phyloP scores from a whole-genome alignment of 1,140 invertebrate species.

The Habropoda laboriosa region DNA sequence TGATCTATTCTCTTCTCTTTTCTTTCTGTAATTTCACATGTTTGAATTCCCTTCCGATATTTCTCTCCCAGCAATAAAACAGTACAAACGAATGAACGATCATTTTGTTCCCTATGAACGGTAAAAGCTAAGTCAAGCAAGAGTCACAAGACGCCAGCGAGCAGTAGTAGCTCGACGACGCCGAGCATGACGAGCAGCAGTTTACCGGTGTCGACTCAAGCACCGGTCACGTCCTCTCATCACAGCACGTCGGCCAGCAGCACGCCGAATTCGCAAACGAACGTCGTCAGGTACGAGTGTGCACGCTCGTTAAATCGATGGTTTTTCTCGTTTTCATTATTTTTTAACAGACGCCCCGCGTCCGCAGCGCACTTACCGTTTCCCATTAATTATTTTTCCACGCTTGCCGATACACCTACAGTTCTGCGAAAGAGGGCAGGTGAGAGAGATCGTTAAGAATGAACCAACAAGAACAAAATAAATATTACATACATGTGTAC shows the following conservation, averaged over 20 bases:
- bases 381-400: conserved; percentile 63
- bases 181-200: conserved; percentile 73
- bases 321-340: neutral
- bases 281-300: conserved; percentile 77
- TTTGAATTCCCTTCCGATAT: neutral
- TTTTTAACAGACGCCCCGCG: conserved; percentile 31
- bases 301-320: conserved; percentile 40
- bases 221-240: conserved; percentile 76
- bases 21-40: neutral
- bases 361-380: conserved; percentile 12
- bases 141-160: conserved; percentile 78
- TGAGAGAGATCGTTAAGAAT: conserved; percentile 67
- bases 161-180: conserved; percentile 71
- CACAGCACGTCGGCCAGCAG: conserved; percentile 76
- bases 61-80: no score
- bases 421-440: conserved; percentile 78
- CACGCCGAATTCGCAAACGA: conserved; percentile 78
- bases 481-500: no score
- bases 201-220: conserved; percentile 73
- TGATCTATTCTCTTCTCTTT: neutral
- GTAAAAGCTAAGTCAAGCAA: conserved; percentile 80
- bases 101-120: neutral
- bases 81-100: neutral
- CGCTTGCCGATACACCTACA: conserved; percentile 59
- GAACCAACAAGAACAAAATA: neutral